phyloP scores from a whole-genome alignment of 2,888 invertebrate genomes.

The Drosophila acutilabella region DNA sequence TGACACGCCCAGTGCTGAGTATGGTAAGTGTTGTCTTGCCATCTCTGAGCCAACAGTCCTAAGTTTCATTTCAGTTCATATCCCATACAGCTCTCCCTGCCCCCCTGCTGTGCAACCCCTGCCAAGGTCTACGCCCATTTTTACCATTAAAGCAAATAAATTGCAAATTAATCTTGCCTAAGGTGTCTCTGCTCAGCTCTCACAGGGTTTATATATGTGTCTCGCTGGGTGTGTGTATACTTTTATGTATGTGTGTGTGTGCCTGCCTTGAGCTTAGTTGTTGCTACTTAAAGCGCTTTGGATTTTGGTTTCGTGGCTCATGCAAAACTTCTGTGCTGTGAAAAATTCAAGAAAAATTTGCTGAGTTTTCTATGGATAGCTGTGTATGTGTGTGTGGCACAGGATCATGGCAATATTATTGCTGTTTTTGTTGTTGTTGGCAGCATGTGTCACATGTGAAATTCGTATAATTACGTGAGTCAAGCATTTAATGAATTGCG shows the following conservation, averaged over 20 bases:
- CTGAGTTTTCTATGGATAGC: not conserved
- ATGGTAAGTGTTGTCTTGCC: conserved; percentile 55
- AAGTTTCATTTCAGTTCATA: conserved; percentile 9
- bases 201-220: conserved; percentile 1
- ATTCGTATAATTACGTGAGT: conserved; percentile 46
- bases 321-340: conserved; percentile 27
- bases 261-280: not conserved
- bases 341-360: conserved; percentile 15
- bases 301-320: conserved; percentile 34
- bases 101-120: not conserved
- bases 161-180: conserved; percentile 79
- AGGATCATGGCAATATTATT: conserved; percentile 24
- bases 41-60: conserved; percentile 23
- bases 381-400: conserved; percentile 3
- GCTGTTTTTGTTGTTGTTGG: conserved; percentile 10
- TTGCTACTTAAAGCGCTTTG: conserved; percentile 58
- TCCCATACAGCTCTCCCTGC: not conserved
- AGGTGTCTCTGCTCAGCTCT: conserved; percentile 50
- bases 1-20: conserved; percentile 16
- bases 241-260: conserved; percentile 11
- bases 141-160: conserved; percentile 77
- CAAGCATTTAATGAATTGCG: conserved; percentile 46
- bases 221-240: not conserved
- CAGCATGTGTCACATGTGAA: conserved; percentile 34
- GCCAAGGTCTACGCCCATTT: conserved; percentile 35